Base-by-base conservation (phyloP, 1,140 invertebrate genomes). In the Drosophila ambigua region DNA sequence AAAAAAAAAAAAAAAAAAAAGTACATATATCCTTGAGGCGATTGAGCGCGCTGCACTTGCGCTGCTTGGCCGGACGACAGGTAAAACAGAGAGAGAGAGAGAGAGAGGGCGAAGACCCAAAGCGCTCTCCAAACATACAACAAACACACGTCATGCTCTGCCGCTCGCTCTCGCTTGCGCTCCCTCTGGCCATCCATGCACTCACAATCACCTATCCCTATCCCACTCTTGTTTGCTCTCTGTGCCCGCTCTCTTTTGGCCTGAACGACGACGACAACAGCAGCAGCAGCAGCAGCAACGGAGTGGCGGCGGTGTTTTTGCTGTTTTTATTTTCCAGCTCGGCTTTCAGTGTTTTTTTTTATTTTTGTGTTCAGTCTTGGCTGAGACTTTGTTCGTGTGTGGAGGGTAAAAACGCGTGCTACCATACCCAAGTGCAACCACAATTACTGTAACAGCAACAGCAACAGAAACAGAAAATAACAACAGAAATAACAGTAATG, bases 31-130 rank as follows among this genome's bases (percentile, higher is more conserved):
- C 72, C 71, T 84, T 55, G 66, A 13, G 73, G 61, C 59, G 45
- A 64, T 82, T 82, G 69, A 82, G 80, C 78, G 71, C 63, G 83
- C 78, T 88, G 82, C 82, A 87, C 82, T 87, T 87, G 82, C 82
- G 82, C 81, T 87, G 68, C 77, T 58, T 66, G 50, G 63, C 73
- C 55, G 54, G 44, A 53, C 63, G 72, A 85, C 81, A 85, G 81
- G 81, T 85, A 85, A 48, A 53, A 69, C 49, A 64, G 41, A 35
- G 48, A 39, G 35, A 13, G 9, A 35, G 31, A 31, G 9, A 13
- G 35, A 13, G 35, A 39, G 35, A 39, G 35, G 35, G 35, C 35
- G 35, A 39, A 39, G 35, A 13, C 35, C 20, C 28, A 35, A n/a
- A 39, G 46, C 51, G 39, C 72, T 46, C 45, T 49, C 44, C 57